Conservation (phyloP, 2,888 invertebrate species). For the Yponomeuta sedellus region DNA sequence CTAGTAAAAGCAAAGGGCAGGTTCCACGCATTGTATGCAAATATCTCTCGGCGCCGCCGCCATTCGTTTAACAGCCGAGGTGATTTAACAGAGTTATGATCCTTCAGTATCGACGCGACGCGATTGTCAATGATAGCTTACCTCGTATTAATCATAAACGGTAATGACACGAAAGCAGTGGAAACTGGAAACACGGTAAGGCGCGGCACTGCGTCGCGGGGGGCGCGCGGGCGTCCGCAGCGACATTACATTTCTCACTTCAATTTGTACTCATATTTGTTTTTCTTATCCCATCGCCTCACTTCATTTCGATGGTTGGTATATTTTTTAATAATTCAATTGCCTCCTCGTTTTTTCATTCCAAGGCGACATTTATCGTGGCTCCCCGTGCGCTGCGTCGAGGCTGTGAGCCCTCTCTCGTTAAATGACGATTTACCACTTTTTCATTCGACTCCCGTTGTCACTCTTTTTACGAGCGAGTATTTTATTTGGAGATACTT, state of each 20-base stretch:
- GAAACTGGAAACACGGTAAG: background rate
- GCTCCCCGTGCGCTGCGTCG: constrained; percentile 52
- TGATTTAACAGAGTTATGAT: constrained; percentile 62
- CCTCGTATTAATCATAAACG: constrained; percentile 53
- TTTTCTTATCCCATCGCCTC: constrained; percentile 57
- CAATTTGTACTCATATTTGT: constrained; percentile 64
- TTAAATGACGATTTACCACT: constrained; percentile 68
- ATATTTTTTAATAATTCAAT: constrained; percentile 47
- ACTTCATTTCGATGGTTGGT: constrained; percentile 62
- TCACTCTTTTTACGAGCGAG: constrained; percentile 67
- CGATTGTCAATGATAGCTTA: constrained; percentile 50
- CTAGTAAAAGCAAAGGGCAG: constrained; percentile 30
- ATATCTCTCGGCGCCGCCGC: constrained; percentile 43
- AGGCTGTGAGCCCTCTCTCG: constrained; percentile 47
- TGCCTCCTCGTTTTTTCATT: constrained; percentile 64
- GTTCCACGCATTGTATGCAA: constrained; percentile 63
- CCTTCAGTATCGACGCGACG: constrained; percentile 40
- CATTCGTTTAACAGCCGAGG: constrained; percentile 41
- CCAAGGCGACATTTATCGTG: constrained; percentile 71
- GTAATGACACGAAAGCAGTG: constrained; percentile 40
- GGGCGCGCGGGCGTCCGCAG: constrained; percentile 58
- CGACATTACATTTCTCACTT: constrained; percentile 71
- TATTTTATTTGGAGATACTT: constrained; percentile 67
- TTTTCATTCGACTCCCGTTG: constrained; percentile 63
- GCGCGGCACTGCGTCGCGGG: constrained; percentile 43